Percentiles rank a stretch among this genome's conserved stretches.
phyloP scores from a whole-genome alignment of 2,888 invertebrate species.

The Lithophane ornitopus region DNA sequence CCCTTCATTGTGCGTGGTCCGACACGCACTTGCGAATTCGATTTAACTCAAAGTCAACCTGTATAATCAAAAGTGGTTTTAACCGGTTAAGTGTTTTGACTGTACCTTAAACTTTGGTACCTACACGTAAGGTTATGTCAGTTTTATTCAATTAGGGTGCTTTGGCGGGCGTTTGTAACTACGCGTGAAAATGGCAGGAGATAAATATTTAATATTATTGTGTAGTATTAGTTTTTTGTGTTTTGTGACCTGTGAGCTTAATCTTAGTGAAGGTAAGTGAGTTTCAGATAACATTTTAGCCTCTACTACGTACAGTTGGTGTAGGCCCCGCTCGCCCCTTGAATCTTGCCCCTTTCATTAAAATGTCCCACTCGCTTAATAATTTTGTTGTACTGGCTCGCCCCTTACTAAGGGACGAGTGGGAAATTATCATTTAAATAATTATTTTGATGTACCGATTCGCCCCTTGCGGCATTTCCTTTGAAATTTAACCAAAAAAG shows the following conservation, averaged over 20 bases:
- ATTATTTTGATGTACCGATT: no score
- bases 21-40: no score
- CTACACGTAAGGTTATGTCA: neutral
- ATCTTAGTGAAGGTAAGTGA: constrained; percentile 41
- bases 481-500: no score
- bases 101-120: neutral
- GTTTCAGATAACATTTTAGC: neutral
- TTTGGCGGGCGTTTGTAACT: constrained; percentile 1
- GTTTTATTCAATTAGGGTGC: constrained; percentile 4
- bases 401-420: no score
- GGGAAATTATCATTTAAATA: no score
- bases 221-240: constrained; percentile 13
- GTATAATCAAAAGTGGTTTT: neutral
- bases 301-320: neutral
- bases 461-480: no score
- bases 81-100: neutral
- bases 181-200: constrained; percentile 4
- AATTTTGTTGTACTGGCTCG: no score
- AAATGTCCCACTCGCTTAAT: no score
- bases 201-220: constrained; percentile 26
- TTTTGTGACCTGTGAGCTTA: constrained; percentile 29
- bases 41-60: no score
- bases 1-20: no score
- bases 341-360: no score
- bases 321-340: no score